These are phyloP conservation scores for Pundamilia nyererei DNA, from an alignment of 2,113 vertebrate species.

Conservation along the genomic window DNA sequence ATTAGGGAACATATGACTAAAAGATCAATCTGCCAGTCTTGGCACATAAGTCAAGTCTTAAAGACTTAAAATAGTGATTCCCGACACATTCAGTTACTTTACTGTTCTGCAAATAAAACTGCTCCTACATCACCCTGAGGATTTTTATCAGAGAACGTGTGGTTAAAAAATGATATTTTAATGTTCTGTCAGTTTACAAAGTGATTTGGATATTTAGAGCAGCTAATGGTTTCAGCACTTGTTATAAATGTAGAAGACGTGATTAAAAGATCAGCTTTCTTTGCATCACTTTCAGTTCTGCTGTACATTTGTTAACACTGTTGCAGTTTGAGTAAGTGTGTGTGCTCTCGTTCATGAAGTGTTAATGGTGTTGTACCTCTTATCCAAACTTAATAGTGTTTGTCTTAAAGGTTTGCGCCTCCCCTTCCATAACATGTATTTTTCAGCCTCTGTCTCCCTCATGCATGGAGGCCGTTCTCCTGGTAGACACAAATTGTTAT, in stretches of 20 bases:
- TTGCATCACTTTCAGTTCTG: not conserved
- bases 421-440: slow-evolving; percentile 3
- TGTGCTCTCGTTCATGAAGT: not conserved
- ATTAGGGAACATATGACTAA: not conserved
- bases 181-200: not conserved
- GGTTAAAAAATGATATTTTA: not conserved
- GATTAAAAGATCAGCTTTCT: not conserved
- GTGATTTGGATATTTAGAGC: not conserved
- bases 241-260: not conserved
- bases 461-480: not conserved
- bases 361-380: not conserved
- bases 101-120: not conserved
- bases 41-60: not conserved
- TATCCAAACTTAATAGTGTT: slow-evolving; percentile 18
- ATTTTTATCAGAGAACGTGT: not conserved
- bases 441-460: not conserved
- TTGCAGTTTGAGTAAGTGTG: not conserved
- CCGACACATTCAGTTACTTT: not conserved
- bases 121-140: not conserved
- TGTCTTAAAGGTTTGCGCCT: slow-evolving; percentile 21
- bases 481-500: not conserved
- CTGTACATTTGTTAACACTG: not conserved
- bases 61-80: not conserved
- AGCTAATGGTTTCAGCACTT: not conserved
- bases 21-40: not conserved